phyloP scores from a whole-genome alignment of 2,113 vertebrate species.

The Oxyruncus cristatus region DNA sequence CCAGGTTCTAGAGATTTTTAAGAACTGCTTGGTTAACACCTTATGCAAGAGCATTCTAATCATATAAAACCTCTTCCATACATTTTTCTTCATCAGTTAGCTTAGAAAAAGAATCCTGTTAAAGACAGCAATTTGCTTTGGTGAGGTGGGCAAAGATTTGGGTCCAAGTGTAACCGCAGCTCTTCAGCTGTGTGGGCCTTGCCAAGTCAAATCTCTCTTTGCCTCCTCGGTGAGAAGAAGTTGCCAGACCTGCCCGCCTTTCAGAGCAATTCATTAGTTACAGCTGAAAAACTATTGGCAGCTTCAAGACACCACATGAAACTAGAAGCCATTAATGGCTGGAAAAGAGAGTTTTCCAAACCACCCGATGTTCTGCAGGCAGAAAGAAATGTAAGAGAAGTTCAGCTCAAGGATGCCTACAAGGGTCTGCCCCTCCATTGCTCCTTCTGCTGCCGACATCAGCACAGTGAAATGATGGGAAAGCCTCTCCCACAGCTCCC shows the following conservation, averaged over 20 bases:
- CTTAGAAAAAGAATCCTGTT: neutral
- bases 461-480: neutral
- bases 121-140: neutral
- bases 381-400: neutral
- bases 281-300: neutral
- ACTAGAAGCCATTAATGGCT: neutral
- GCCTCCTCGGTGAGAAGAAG: neutral
- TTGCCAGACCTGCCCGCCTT: neutral
- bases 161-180: fast-evolving
- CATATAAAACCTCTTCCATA: neutral
- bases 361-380: neutral
- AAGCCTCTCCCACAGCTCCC: neutral
- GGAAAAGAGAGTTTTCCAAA: neutral
- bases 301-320: neutral
- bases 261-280: neutral
- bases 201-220: neutral
- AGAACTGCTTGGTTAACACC: neutral
- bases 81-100: neutral
- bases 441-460: neutral
- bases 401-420: neutral
- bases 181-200: neutral
- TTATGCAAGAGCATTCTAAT: neutral
- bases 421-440: fast-evolving
- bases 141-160: neutral
- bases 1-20: neutral